phyloP scores from a whole-genome alignment of 35 echinoderm and acorn worm genomes.

The Stichopus chloronotus region DNA sequence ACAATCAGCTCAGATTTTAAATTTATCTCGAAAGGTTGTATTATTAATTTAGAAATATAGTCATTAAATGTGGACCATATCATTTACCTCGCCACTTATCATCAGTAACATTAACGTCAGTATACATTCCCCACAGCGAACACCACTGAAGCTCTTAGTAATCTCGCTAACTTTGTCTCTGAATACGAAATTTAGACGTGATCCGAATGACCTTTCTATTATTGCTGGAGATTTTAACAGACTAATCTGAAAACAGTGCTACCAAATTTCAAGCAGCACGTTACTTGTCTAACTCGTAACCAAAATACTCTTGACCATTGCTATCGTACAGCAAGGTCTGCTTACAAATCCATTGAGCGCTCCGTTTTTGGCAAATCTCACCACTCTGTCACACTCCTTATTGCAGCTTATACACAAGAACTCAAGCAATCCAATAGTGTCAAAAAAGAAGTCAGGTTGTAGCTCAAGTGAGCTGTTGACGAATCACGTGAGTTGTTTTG shows the following conservation, averaged over 20 bases:
- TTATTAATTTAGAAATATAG: too few relatives aligned
- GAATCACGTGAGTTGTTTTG: too few relatives aligned
- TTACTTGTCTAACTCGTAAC: constrained; percentile 9
- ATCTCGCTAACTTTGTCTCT: not conserved
- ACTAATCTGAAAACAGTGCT: constrained; percentile 19
- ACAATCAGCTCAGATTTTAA: too few relatives aligned
- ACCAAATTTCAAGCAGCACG: constrained; percentile 13
- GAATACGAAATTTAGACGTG: not conserved
- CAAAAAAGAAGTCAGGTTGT: too few relatives aligned
- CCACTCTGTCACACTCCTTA: not conserved
- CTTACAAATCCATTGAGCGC: not conserved
- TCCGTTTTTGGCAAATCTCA: not conserved
- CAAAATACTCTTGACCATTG: not conserved
- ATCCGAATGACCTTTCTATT: not conserved
- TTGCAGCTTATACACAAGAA: not conserved
- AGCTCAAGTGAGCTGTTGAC: too few relatives aligned
- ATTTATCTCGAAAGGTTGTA: too few relatives aligned
- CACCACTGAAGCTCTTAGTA: too few relatives aligned
- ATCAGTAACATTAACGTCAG: too few relatives aligned
- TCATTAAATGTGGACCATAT: too few relatives aligned
- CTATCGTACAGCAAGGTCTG: not conserved
- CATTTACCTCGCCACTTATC: too few relatives aligned
- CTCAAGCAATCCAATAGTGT: not conserved
- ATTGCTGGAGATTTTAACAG: constrained; percentile 36
- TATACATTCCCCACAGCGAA: too few relatives aligned